A percentile compares a stretch with the other conserved stretches of the same genome.
Conservation (phyloP, 2,113 vertebrate genomes). For the Chrysochloris asiatica region DNA sequence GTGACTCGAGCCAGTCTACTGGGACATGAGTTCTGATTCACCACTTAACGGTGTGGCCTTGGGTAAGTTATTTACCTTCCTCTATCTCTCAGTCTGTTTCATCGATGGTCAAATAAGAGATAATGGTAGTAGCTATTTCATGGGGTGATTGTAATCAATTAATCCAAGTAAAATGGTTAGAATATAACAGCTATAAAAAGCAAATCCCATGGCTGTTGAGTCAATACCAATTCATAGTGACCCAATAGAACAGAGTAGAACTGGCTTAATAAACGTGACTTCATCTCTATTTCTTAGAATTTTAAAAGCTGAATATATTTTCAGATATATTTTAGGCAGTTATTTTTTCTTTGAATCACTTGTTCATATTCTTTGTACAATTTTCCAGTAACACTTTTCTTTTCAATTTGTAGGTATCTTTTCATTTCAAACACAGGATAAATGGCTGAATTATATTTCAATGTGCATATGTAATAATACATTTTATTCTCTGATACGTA, state of each 20-base stretch:
- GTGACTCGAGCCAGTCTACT: too few relatives aligned
- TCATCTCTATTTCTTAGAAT: background rate
- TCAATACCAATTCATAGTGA: background rate
- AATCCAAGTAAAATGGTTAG: background rate
- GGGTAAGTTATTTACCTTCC: background rate
- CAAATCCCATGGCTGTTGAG: background rate
- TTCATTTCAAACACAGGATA: slow-evolving; percentile 36
- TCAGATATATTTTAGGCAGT: background rate
- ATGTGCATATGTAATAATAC: background rate
- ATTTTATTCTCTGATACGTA: slow-evolving; percentile 46
- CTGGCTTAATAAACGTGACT: background rate
- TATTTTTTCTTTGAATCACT: background rate
- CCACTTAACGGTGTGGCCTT: background rate
- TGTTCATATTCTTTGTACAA: background rate
- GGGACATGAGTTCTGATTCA: background rate
- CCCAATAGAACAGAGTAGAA: background rate
- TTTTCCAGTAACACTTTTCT: background rate
- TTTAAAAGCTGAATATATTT: background rate
- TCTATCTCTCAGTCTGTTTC: background rate
- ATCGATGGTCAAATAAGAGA: background rate
- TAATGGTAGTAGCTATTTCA: background rate
- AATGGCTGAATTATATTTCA: slow-evolving; percentile 27
- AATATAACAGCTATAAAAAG: background rate
- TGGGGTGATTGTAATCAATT: background rate
- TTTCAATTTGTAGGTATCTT: background rate